Conservation (phyloP, 2,113 vertebrate species). For the Apodemus speciosus region DNA sequence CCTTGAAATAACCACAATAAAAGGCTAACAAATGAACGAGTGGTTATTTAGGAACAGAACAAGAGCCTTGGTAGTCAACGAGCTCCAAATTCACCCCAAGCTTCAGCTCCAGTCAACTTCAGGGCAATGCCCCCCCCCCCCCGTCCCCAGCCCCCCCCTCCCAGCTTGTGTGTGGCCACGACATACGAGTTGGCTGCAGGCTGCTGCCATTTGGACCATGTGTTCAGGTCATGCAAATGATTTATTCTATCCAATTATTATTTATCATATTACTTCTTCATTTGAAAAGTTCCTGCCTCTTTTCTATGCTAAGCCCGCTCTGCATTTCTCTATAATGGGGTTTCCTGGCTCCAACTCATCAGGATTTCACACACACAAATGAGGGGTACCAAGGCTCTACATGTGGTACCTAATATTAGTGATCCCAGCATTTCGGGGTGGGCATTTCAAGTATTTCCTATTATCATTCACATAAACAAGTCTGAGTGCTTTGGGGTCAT, state of each 20-base stretch:
- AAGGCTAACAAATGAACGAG: neutral
- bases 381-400: neutral
- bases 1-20: neutral
- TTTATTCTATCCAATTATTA: conserved; percentile 39
- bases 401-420: neutral
- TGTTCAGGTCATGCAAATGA: neutral
- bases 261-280: conserved; percentile 11
- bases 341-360: neutral
- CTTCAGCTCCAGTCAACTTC: neutral
- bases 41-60: neutral
- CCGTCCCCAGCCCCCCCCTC: too few species aligned
- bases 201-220: neutral
- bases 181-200: neutral
- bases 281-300: neutral
- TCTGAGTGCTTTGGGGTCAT: neutral
- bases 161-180: neutral
- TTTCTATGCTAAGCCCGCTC: neutral
- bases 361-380: neutral
- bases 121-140: neutral
- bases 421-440: neutral
- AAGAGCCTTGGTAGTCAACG: neutral
- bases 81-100: neutral
- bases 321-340: neutral
- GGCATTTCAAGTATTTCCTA: neutral
- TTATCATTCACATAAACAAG: neutral